Conservation (phyloP, 2,797 vertebrate species). For the Capromys pilorides region DNA sequence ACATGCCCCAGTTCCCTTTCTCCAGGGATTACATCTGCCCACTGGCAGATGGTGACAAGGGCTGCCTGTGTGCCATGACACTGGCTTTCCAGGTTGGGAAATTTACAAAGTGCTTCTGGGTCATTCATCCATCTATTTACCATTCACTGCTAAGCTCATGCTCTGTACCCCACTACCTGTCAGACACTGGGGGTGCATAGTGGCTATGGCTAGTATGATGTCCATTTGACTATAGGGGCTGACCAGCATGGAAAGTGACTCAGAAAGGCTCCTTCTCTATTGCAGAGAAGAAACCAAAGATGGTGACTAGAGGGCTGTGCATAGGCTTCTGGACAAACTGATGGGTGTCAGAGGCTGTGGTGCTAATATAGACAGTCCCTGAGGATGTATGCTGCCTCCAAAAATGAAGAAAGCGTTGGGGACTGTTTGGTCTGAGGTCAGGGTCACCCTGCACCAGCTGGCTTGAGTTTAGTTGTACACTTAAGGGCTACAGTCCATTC, state of each 20-base stretch:
- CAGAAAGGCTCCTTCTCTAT: neutral
- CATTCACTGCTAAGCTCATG: neutral
- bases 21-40: neutral
- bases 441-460: neutral
- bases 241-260: neutral
- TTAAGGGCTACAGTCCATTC: neutral
- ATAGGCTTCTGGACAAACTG: neutral
- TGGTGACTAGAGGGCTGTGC: no score
- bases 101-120: neutral
- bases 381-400: accelerated
- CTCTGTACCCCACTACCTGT: neutral
- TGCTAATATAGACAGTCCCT: no score
- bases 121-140: neutral
- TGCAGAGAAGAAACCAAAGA: neutral
- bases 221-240: neutral
- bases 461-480: neutral
- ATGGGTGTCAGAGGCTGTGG: neutral
- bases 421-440: neutral
- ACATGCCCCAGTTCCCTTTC: neutral
- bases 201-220: neutral
- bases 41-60: neutral
- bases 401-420: neutral
- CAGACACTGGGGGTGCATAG: accelerated
- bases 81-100: neutral
- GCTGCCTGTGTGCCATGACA: neutral